Percentiles rank a stretch among this genome's conserved stretches.
phyloP scores from a whole-genome alignment of 1,140 invertebrate species.

The Harpegnathos saltator region DNA sequence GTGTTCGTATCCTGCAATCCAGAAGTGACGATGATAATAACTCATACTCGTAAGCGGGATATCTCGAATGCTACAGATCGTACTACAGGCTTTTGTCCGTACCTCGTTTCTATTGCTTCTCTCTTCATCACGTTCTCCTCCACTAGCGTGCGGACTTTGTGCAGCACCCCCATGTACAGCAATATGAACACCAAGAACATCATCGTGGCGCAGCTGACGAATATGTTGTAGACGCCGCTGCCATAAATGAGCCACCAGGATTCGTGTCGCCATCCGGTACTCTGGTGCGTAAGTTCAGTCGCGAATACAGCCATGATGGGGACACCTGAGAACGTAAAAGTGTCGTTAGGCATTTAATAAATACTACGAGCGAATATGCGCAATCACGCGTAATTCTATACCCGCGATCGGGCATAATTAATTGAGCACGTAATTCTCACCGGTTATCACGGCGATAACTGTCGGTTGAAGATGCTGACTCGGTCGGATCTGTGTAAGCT shows the following conservation, averaged over 20 bases:
- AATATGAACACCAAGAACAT: constrained; percentile 86
- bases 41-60: neutral
- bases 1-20: constrained; percentile 86
- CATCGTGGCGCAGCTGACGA: constrained; percentile 85
- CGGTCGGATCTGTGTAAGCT: constrained; percentile 85
- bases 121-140: constrained; percentile 83
- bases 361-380: too few relatives aligned
- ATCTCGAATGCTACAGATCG: neutral
- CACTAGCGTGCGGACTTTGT: constrained; percentile 85
- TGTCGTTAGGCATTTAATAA: neutral
- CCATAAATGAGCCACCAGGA: constrained; percentile 88
- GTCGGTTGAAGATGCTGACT: constrained; percentile 86
- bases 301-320: constrained; percentile 87
- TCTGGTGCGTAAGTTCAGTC: constrained; percentile 87
- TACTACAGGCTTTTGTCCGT: neutral
- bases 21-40: constrained; percentile 24
- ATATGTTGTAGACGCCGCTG: constrained; percentile 87
- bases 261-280: constrained; percentile 85
- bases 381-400: too few relatives aligned
- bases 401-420: neutral
- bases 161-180: constrained; percentile 85
- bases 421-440: constrained; percentile 72
- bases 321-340: constrained; percentile 82
- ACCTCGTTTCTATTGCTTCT: constrained; percentile 83
- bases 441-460: constrained; percentile 87